phyloP scores from a whole-genome alignment of 2,797 vertebrate genomes.

The Crenichthys baileyi region DNA sequence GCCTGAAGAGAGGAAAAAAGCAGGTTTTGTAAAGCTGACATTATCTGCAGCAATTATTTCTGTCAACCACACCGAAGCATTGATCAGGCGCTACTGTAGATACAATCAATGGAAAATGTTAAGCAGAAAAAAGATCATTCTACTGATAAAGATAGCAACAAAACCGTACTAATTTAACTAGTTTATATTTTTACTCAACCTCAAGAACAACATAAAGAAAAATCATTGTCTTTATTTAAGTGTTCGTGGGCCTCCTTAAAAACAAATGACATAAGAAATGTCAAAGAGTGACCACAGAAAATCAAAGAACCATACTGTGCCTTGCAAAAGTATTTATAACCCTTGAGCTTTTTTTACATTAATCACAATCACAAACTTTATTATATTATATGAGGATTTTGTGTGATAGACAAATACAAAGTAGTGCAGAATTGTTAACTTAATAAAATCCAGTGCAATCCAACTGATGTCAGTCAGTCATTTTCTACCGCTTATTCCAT shows the following conservation, averaged over 20 bases:
- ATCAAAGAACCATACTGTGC: slow-evolving; percentile 28
- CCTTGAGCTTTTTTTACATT: not conserved
- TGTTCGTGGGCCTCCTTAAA: slow-evolving; percentile 68
- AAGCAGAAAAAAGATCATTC: slow-evolving; percentile 27
- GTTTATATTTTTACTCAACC: slow-evolving; percentile 29
- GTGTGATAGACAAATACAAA: not conserved
- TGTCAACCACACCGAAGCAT: slow-evolving; percentile 41
- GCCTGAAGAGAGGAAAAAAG: slow-evolving; percentile 35
- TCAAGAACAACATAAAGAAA: slow-evolving; percentile 50
- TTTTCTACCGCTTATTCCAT: too few relatives aligned
- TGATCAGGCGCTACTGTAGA: slow-evolving; percentile 34
- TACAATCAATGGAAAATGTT: slow-evolving; percentile 40
- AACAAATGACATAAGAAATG: slow-evolving; percentile 66
- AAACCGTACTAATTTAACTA: slow-evolving; percentile 9
- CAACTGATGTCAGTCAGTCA: too few relatives aligned
- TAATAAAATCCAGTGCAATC: too few relatives aligned
- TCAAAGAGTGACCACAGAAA: slow-evolving; percentile 62
- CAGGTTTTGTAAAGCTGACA: slow-evolving; percentile 46
- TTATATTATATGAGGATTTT: not conserved
- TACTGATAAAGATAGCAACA: slow-evolving; percentile 29
- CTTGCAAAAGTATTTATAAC: not conserved
- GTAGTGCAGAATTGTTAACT: not conserved
- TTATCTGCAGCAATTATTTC: slow-evolving; percentile 68
- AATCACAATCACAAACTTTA: not conserved
- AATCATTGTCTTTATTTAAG: slow-evolving; percentile 49